Evolutionary conservation across 2,797 vertebrate species (phyloP).

Genomic region (Lagodon rhomboides): DNA sequence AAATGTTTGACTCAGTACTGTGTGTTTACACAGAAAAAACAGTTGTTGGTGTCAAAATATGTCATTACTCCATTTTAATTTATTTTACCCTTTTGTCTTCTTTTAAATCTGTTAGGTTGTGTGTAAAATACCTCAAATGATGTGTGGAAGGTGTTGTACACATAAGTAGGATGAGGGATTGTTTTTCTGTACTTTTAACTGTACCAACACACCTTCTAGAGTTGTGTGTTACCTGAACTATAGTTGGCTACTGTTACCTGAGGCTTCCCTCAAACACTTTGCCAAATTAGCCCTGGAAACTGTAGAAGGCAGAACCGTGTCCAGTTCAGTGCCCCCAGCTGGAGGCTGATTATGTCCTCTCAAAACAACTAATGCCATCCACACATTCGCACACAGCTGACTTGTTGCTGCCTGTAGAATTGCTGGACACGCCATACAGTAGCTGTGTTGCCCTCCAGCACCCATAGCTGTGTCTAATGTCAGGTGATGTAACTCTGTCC

Average conservation of each 20-base stretch:
- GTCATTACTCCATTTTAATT: too few relatives aligned
- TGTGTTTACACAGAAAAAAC: too few relatives aligned
- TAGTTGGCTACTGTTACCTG: conserved; percentile 51
- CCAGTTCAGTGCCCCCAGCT: conserved; percentile 33
- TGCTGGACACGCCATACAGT: background rate
- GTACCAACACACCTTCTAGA: background rate
- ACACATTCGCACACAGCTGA: conserved; percentile 1
- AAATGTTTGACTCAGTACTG: background rate
- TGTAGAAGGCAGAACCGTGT: conserved; percentile 57
- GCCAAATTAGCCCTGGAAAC: conserved; percentile 66
- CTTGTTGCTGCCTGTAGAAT: background rate
- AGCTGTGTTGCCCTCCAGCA: background rate
- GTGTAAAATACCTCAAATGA: too few relatives aligned
- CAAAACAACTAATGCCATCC: background rate
- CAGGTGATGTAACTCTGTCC: background rate
- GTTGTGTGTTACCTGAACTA: conserved; percentile 50
- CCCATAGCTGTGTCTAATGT: background rate
- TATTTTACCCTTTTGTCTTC: background rate
- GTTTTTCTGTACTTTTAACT: background rate
- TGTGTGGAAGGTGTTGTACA: background rate
- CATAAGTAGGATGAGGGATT: background rate
- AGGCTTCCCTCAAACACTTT: conserved; percentile 54
- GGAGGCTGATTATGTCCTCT: conserved; percentile 6
- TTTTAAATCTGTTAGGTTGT: background rate
- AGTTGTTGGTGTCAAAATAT: too few relatives aligned